Percentiles rank a stretch among this genome's conserved stretches.
phyloP scores from a whole-genome alignment of 2,797 vertebrate species.

The Sebastes flavidus region DNA sequence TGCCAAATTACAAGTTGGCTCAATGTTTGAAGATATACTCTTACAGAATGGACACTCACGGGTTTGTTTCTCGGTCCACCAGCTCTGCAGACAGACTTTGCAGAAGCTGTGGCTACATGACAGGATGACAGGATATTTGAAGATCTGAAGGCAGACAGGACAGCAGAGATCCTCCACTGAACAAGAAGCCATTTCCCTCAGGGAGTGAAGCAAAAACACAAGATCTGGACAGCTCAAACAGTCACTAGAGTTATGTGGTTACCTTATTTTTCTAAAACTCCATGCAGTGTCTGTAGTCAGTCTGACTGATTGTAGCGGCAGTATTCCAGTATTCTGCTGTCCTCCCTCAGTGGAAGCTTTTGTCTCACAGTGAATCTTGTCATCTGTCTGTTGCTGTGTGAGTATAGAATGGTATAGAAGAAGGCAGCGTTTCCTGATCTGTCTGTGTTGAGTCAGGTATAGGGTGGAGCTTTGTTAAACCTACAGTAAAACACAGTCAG shows the following conservation, averaged over 20 bases:
- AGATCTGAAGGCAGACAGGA: neutral
- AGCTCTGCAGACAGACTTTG: neutral
- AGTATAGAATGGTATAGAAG: too few relatives aligned
- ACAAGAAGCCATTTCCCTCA: neutral
- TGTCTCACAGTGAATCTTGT: neutral
- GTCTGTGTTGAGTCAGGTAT: neutral
- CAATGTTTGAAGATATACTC: neutral
- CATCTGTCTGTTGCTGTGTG: too few relatives aligned
- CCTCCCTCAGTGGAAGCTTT: neutral
- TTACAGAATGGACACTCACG: neutral
- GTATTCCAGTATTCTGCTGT: neutral
- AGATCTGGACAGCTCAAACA: neutral
- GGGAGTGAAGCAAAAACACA: neutral
- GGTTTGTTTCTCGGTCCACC: neutral
- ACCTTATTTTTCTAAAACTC: neutral
- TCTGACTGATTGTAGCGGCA: neutral
- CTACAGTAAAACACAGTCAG: neutral
- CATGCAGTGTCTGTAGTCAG: neutral
- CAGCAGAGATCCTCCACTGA: neutral
- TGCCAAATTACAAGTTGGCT: neutral
- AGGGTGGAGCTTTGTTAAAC: neutral
- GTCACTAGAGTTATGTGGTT: neutral
- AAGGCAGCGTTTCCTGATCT: neutral
- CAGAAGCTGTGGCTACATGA: constrained; percentile 8
- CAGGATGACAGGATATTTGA: neutral